Base-by-base conservation (phyloP, 2,888 invertebrate genomes). In the Drosophila mayaguana region DNA sequence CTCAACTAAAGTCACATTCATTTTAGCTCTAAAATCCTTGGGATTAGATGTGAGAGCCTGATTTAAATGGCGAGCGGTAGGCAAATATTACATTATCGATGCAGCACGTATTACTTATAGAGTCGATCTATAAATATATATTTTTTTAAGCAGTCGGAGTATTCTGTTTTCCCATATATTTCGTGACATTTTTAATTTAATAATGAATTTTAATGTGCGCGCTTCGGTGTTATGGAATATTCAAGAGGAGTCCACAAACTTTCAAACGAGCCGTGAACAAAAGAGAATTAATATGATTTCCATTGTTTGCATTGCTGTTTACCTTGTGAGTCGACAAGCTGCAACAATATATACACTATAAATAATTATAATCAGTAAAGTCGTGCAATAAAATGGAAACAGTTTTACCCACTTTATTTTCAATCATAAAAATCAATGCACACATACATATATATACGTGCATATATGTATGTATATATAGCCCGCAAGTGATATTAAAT, bases 401-500 rank as follows among this genome's bases (percentile, higher is more conserved):
- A 36, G 5, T 38, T 50, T 32, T n/a, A 32, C 48, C 8, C 12
- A 0, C 12, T 32, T 50, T 32, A 50, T 53, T 38, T 36, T 67
- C 43, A 54, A 51, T 60, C 56, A 65, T 64, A 36, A 48, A 53
- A 64, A 55, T 43, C 63, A 34, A 20, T n/a, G 20, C 8, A 51
- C 0, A 20, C 7, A 7, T 14, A 20, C 1, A 22, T 45, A 22
- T 14, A 9, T 14, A 45, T 16, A 46, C 4, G n/a, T 8, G 3
- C n/a, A 28, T 46, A 9, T 6, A 1, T 22, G 1, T 25, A 22
- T 48, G 5, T n/a, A 16, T 50, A 9, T 36, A 42, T 14, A n/a
- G 4, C 11, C 20, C 53, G 46, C 79, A 78, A 76, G 68, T 86
- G 76, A 59, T 80, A 83, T 85, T 85, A 85, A 85, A 88, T 81